Base-by-base conservation (phyloP, 1,140 invertebrate genomes). In the Pseudomyrmex gracilis region DNA sequence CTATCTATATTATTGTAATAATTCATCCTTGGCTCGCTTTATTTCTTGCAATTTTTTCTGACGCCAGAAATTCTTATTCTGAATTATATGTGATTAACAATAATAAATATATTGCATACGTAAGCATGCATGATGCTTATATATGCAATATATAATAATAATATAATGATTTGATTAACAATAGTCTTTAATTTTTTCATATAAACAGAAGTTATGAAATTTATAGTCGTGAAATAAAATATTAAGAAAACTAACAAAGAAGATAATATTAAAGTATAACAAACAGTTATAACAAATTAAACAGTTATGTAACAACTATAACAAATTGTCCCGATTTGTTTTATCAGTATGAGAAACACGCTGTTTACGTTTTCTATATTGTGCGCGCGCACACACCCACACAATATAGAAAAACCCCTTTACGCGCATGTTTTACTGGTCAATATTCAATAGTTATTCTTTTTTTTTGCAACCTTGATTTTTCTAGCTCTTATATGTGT, bases 1-100 rank as follows among this genome's bases (percentile, higher is more conserved):
- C 34, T 4, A 34, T 34, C 34, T 34, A 34, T 34, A 34, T 17
- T 7, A 17, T 4, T 57, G 49, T 34, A 67, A 17, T 24, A 17
- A 51, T 68, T 49, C 74, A 51, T 68, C 63, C 74, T 78, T 68
- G 63, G 68, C 24, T 57, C 22, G 61, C 34, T 4, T 77, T 78
- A 78, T 78, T 51, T 55, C 2, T 45, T 47, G 7, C 13, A 47
- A 24, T 63, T 63, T 49, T 74, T 22, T 63, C 9, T 4, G n/a
- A 43, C 34, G 51, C 3, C 67, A 43, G 68, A 68, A 57, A 45
- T 47, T 49, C 1, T 55, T 78, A 68, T 78, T 17, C 74, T 55
- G 17, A 4, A 76, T 76, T 49, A 51, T 34, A 34, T 76, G 24
- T 24, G 22, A 8, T 45, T 24, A 24, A 24, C 60, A 45, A 76